Conservation (phyloP, 2,888 invertebrate species). For the Lasioglossum lativentre region DNA sequence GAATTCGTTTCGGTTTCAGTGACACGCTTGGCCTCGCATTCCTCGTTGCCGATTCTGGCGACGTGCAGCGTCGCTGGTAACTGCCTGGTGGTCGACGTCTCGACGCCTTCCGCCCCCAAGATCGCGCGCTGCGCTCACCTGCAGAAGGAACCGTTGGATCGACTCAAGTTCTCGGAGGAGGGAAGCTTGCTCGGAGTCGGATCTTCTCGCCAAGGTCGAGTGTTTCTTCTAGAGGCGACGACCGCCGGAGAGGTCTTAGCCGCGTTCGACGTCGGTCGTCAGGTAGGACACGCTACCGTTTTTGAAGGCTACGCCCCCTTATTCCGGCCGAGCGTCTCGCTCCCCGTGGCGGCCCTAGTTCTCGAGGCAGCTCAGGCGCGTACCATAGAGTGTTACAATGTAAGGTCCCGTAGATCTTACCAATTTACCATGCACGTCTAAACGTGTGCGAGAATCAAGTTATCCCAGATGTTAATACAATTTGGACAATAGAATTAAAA, state of each 20-base stretch:
- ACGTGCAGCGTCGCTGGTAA: conserved; percentile 65
- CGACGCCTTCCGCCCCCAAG: conserved; percentile 43
- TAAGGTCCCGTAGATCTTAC: no score
- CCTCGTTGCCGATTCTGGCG: conserved; percentile 18
- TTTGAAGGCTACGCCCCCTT: no score
- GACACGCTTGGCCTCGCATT: conserved; percentile 20
- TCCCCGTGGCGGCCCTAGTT: no score
- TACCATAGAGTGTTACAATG: no score
- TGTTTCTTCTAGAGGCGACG: conserved; percentile 67
- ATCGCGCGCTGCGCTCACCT: conserved; percentile 68
- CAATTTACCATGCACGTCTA: no score
- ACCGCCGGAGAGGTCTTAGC: background rate
- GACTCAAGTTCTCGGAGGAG: conserved; percentile 72
- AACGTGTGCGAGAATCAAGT: no score
- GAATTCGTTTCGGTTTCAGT: background rate
- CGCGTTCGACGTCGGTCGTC: conserved; percentile 5
- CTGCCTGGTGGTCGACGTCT: conserved; percentile 67
- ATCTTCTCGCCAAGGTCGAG: conserved; percentile 46
- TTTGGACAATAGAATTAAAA: no score
- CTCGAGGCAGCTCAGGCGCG: no score
- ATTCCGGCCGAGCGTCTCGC: no score
- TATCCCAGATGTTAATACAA: no score
- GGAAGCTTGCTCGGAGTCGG: conserved; percentile 67
- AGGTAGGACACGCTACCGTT: no score
- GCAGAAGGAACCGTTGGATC: conserved; percentile 66